A percentile compares a stretch with the other conserved stretches of the same genome.
Conservation (phyloP, 2,113 vertebrate genomes). For the Bombycilla garrulus region DNA sequence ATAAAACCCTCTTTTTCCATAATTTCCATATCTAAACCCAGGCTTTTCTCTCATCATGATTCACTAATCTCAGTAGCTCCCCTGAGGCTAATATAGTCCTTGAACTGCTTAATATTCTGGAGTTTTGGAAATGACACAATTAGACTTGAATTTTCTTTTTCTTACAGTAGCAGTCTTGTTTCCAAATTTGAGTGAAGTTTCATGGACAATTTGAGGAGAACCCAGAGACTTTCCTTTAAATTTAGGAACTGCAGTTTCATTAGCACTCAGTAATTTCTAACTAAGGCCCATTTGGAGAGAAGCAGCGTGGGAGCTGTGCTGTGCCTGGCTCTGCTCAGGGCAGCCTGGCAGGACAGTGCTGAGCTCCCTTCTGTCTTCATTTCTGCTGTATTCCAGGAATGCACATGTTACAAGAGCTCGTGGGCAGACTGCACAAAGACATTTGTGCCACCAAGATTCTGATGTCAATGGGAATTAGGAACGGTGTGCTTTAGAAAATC, state of each 20-base stretch:
- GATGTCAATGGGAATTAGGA: background rate
- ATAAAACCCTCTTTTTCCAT: background rate
- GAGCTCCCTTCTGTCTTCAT: background rate
- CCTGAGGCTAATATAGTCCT: slow-evolving; percentile 33
- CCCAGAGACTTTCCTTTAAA: background rate
- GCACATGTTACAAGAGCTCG: background rate
- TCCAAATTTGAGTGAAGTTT: background rate
- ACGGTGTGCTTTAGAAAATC: background rate
- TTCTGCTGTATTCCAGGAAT: background rate
- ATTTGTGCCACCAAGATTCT: background rate
- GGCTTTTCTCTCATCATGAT: background rate
- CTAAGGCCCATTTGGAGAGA: background rate
- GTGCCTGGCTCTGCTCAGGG: background rate
- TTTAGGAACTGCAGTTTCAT: background rate
- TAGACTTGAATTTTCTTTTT: background rate
- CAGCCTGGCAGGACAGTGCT: background rate
- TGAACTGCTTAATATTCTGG: slow-evolving; percentile 46
- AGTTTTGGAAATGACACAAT: slow-evolving; percentile 9
- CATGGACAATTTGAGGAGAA: background rate
- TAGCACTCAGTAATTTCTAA: background rate
- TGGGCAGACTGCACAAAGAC: background rate
- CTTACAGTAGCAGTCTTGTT: background rate
- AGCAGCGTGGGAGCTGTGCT: background rate
- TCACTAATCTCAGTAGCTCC: slow-evolving; percentile 16
- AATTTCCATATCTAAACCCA: background rate